phyloP scores from a whole-genome alignment of 2,113 vertebrate species.

The Lamprologus tigripictilis region DNA sequence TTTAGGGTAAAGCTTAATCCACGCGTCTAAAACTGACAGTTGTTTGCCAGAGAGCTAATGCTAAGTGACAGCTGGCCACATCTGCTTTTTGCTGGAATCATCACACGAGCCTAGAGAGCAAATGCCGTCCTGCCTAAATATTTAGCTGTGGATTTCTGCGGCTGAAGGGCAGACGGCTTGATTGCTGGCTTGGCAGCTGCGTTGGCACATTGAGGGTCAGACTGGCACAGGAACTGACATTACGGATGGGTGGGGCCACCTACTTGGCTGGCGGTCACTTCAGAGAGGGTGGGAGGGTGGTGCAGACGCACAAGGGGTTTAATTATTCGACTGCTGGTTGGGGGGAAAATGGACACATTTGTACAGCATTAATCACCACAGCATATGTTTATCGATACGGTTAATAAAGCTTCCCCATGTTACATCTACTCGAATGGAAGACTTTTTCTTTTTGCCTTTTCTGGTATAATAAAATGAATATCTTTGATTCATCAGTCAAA shows the following conservation, averaged over 20 bases:
- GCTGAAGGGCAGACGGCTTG: slow-evolving; percentile 26
- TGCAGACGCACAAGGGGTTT: background rate
- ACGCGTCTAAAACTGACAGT: background rate
- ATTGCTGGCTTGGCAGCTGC: slow-evolving; percentile 20
- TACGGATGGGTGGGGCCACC: slow-evolving; percentile 1
- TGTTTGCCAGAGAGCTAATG: background rate
- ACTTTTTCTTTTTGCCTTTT: background rate
- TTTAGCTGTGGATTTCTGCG: slow-evolving; percentile 18
- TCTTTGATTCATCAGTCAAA: background rate
- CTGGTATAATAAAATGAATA: background rate
- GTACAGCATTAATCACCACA: background rate
- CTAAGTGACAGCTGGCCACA: slow-evolving; percentile 23
- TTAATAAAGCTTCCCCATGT: background rate
- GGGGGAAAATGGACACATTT: background rate
- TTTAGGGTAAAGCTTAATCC: background rate
- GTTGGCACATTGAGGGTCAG: slow-evolving; percentile 26
- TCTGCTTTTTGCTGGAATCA: slow-evolving; percentile 37
- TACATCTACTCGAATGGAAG: background rate
- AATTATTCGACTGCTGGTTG: background rate
- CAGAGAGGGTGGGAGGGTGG: background rate
- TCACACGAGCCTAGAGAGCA: background rate
- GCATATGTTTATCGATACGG: background rate
- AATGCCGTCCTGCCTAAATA: slow-evolving; percentile 7
- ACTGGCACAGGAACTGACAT: slow-evolving; percentile 35
- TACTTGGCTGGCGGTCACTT: background rate